Percentiles rank a stretch among this genome's conserved stretches.
These are phyloP conservation scores for Corvus cornix DNA, from an alignment of 2,113 vertebrate species.

Conservation along the genomic window DNA sequence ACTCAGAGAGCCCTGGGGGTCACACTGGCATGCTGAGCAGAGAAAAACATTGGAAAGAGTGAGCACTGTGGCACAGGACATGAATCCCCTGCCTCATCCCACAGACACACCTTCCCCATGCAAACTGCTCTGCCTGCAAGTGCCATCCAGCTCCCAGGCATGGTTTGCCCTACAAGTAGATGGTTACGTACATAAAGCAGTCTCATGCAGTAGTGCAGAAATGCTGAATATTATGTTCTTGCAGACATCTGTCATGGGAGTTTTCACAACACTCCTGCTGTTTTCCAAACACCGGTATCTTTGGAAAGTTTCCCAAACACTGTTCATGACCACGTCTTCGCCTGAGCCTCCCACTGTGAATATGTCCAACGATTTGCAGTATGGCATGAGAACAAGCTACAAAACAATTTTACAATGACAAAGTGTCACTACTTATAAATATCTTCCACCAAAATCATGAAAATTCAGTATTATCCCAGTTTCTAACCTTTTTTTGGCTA, in stretches of 20 bases:
- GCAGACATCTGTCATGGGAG: slow-evolving; percentile 92
- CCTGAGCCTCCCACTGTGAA: slow-evolving; percentile 85
- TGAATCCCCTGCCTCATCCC: not conserved
- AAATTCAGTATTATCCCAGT: not conserved
- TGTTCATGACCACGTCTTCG: slow-evolving; percentile 78
- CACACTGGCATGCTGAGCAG: slow-evolving; percentile 87
- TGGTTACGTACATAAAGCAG: slow-evolving; percentile 80
- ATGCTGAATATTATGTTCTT: slow-evolving; percentile 92
- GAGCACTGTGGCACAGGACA: not conserved
- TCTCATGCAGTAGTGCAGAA: slow-evolving; percentile 89
- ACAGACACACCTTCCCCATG: fast-evolving
- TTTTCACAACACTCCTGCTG: slow-evolving; percentile 90
- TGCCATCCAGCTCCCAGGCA: not conserved
- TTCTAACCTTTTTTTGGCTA: not conserved
- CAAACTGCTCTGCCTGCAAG: not conserved
- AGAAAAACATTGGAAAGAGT: not conserved
- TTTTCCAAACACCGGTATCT: slow-evolving; percentile 95
- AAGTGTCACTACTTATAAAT: not conserved
- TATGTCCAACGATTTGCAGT: slow-evolving; percentile 93
- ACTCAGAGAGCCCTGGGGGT: slow-evolving; percentile 94
- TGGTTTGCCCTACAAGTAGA: not conserved
- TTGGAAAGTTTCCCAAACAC: slow-evolving; percentile 91
- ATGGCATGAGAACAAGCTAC: slow-evolving; percentile 94
- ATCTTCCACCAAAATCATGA: not conserved
- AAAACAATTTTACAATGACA: not conserved